These are phyloP conservation scores for Garrulus glandarius DNA, from an alignment of 2,797 vertebrate species.

Conservation along the genomic window DNA sequence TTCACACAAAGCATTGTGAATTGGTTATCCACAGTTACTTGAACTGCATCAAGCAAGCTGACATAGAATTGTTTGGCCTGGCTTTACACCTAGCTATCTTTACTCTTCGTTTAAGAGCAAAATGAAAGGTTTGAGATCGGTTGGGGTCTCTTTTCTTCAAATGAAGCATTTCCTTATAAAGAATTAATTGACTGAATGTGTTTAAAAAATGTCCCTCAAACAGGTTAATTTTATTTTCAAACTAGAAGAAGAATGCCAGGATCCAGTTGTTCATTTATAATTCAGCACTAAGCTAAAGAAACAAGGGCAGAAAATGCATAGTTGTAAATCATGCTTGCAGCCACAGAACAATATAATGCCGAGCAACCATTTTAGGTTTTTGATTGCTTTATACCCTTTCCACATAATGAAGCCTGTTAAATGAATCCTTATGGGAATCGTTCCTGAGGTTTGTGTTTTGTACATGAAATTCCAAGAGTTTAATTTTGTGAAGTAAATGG, in stretches of 20 bases:
- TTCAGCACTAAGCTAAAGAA: slow-evolving; percentile 52
- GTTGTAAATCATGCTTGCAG: slow-evolving; percentile 11
- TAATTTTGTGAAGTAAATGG: not conserved
- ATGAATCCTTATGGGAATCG: slow-evolving; percentile 48
- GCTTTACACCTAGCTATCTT: not conserved
- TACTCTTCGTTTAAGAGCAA: not conserved
- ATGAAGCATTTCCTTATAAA: not conserved
- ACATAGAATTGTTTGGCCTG: not conserved
- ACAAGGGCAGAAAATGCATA: slow-evolving; percentile 19
- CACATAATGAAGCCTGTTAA: slow-evolving; percentile 33
- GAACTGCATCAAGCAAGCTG: not conserved
- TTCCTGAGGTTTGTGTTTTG: not conserved
- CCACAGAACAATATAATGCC: not conserved
- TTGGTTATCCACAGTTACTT: not conserved
- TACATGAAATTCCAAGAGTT: slow-evolving; percentile 19
- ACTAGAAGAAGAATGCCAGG: slow-evolving; percentile 32
- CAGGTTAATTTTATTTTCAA: slow-evolving; percentile 50
- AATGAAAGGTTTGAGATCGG: not conserved
- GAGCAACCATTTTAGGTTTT: slow-evolving; percentile 51
- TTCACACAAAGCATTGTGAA: not conserved
- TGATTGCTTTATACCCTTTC: slow-evolving; percentile 12
- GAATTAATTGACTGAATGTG: slow-evolving; percentile 6
- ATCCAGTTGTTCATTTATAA: slow-evolving; percentile 62
- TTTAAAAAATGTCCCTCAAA: not conserved
- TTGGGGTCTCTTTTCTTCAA: not conserved